Percentiles rank a stretch among this genome's conserved stretches.
Evolutionary conservation across 2,888 invertebrate genomes (phyloP).

Genomic region (Drosophila nr. perissopoda): DNA sequence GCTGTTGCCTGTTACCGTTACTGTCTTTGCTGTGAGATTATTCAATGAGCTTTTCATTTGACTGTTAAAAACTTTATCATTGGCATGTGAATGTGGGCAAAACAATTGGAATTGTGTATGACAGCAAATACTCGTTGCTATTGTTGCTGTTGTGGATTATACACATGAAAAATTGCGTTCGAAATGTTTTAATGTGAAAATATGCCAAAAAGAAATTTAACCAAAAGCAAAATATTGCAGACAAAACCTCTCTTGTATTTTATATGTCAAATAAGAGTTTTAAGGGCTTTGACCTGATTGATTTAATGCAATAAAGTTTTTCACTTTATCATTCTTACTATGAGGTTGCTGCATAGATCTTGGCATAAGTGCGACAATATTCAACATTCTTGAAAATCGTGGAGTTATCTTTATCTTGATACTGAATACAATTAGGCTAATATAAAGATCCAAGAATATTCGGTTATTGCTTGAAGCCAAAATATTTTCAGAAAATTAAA

Average conservation of each 20-base stretch:
- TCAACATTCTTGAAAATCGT: background rate
- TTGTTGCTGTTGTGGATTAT: background rate
- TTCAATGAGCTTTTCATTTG: conserved; percentile 76
- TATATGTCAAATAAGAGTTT: background rate
- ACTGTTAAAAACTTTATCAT: conserved; percentile 67
- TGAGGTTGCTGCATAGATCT: background rate
- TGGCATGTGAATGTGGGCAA: conserved; percentile 45
- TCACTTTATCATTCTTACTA: background rate
- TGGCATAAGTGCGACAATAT: background rate
- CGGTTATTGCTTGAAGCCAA: background rate
- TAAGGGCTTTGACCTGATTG: background rate
- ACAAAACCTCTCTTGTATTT: background rate
- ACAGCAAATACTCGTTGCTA: conserved; percentile 3
- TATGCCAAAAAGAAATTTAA: background rate
- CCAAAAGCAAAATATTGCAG: background rate
- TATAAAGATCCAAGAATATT: background rate
- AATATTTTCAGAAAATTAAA: background rate
- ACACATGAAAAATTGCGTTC: conserved; percentile 1
- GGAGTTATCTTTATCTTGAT: background rate
- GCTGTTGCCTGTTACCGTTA: conserved; percentile 27
- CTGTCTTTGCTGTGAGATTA: conserved; percentile 50
- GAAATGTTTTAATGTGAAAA: background rate
- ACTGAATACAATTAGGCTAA: background rate
- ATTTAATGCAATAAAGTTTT: background rate
- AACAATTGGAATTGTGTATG: conserved; percentile 18